Conservation (phyloP, 2,113 vertebrate species). For the Hippopotamus amphibius region DNA sequence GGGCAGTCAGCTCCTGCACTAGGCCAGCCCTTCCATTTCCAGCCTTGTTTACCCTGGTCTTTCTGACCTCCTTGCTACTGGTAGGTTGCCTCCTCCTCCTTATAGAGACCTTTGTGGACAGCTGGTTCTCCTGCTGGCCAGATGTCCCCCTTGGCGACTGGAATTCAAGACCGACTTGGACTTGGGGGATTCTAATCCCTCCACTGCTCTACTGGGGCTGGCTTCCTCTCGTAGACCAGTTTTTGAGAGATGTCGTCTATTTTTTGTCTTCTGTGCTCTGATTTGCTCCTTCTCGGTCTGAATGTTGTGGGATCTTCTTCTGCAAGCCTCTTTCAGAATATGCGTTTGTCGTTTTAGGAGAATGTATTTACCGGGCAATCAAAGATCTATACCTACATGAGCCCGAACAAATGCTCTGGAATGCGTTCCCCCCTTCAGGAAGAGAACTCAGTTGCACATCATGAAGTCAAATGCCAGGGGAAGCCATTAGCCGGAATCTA, state of each 20-base stretch:
- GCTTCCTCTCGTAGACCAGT: not conserved
- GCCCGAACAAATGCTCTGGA: slow-evolving; percentile 87
- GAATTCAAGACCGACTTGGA: not conserved
- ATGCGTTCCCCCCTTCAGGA: slow-evolving; percentile 92
- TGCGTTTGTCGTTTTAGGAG: slow-evolving; percentile 88
- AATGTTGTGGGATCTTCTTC: not conserved
- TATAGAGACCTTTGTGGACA: not conserved
- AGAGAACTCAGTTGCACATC: slow-evolving; percentile 90
- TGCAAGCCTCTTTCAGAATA: slow-evolving; percentile 61
- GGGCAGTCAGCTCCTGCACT: not conserved
- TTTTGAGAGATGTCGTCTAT: not conserved
- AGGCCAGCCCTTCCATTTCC: not conserved
- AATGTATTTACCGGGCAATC: slow-evolving; percentile 87
- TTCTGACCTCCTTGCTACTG: not conserved
- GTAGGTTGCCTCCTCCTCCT: not conserved
- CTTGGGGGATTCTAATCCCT: not conserved
- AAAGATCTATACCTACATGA: slow-evolving; percentile 88
- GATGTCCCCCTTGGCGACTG: not conserved
- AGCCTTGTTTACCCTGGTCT: not conserved
- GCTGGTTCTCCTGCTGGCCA: not conserved
- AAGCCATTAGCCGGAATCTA: slow-evolving; percentile 84
- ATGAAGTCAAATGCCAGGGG: slow-evolving; percentile 90
- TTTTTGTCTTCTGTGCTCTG: not conserved
- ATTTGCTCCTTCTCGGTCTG: not conserved
- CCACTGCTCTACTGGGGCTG: not conserved